Percentiles rank a stretch among this genome's conserved stretches.
Evolutionary conservation across 23 tunicate genomes (phyloP).

Genomic region (Trididemnum nubilum): DNA sequence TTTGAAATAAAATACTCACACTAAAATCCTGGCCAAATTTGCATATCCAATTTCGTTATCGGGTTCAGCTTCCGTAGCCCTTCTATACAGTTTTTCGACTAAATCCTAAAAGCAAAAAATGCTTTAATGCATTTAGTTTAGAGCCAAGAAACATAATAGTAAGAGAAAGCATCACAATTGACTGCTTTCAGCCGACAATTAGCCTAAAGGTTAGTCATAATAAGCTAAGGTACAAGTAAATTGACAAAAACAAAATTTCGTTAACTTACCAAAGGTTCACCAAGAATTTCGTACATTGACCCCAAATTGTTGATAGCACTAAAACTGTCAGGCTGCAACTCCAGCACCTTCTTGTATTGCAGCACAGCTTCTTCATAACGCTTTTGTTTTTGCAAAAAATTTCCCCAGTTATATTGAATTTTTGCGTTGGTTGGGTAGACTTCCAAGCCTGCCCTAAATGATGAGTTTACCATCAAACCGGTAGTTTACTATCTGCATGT

Average conservation of each 20-base stretch:
- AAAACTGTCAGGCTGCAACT: constrained; percentile 1
- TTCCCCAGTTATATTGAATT: constrained; percentile 13
- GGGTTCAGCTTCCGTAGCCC: background rate
- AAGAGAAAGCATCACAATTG: no score
- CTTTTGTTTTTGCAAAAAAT: constrained; percentile 8
- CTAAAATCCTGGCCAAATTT: background rate
- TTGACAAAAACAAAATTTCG: no score
- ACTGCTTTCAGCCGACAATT: no score
- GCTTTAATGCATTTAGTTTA: no score
- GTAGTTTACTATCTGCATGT: no score
- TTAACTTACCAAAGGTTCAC: background rate
- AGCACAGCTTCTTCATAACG: background rate
- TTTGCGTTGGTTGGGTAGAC: constrained; percentile 3
- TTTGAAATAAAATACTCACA: no score
- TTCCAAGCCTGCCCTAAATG: constrained; percentile 12
- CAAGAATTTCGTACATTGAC: background rate
- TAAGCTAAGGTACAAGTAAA: no score
- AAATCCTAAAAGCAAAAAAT: background rate
- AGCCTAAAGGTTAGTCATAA: no score
- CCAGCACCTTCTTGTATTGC: background rate
- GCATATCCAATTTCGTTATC: background rate
- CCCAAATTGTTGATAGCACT: constrained; percentile 9
- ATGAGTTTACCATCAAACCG: background rate
- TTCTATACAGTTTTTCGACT: background rate
- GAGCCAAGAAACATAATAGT: no score